Evolutionary conservation across 2,797 vertebrate genomes (phyloP), one percentile per base, ranked within the genome.

Genomic region (Pangasius mekongensis): DNA sequence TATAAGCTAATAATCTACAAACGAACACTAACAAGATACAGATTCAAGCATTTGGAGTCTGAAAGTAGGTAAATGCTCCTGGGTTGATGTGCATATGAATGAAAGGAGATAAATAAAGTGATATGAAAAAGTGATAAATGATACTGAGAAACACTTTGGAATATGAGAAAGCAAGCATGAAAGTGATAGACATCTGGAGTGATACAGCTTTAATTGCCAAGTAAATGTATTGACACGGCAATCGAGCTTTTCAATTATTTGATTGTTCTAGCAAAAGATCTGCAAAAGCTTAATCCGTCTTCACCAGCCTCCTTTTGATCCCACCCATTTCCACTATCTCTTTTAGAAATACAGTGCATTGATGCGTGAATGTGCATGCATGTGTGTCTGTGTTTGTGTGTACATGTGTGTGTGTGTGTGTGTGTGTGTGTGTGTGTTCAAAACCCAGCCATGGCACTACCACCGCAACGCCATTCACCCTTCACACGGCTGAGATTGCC

Each of bases 401-500:
- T 47, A 47, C 5, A 6, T 43, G 5, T n/a, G 43, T 58, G 49
- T 36, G n/a, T 80, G n/a, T 20, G 22, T 83, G 81, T 49, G 60
- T 9, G 30, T 16, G 13, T 83, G 58, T 39, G 33, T 52, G 43
- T 33, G 83, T 22, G 64, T 33, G 47, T 3, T 4, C 64, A 24
- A 67, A 84, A 69, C 69, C 20, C 58, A 49, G 67, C 2, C 84
- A 73, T 66, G 84, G 24, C 84, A 85, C 67, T 18, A 85, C 69
- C 49, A 85, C 54, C 69, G 36, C 84, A 73, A 74, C 24, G 52
- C 67, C 39, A 74, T 74, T 74, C 64, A 30, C 66, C 69, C 27
- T 56, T 85, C 84, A 85, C 84, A 85, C 54, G 8, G 92, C 92
- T 94, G 91, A 94, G 80, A 94, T 96, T 91, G 87, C 94, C 94